These are phyloP conservation scores for Acanthiza pusilla DNA, from an alignment of 2,797 vertebrate species.

Conservation along the genomic window DNA sequence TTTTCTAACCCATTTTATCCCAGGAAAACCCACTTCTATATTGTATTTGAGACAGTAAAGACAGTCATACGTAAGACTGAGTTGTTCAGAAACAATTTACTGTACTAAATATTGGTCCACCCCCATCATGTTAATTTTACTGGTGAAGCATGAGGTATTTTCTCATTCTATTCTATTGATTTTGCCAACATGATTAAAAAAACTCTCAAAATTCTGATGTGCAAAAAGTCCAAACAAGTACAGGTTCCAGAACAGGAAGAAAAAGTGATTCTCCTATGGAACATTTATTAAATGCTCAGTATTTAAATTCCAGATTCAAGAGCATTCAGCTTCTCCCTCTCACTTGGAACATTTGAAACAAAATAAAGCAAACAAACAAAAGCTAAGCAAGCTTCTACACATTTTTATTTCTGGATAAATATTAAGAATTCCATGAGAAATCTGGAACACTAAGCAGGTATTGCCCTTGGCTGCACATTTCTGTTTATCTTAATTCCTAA, in stretches of 20 bases:
- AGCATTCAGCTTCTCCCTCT: background rate
- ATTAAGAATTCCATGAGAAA: background rate
- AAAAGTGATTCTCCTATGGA: background rate
- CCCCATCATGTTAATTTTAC: background rate
- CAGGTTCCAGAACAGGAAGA: background rate
- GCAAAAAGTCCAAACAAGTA: background rate
- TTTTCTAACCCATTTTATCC: background rate
- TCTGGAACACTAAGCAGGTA: conserved; percentile 22
- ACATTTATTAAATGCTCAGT: background rate
- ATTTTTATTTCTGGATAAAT: conserved; percentile 6
- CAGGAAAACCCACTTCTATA: background rate
- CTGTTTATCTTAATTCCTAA: background rate
- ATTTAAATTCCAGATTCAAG: background rate
- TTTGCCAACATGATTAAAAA: background rate
- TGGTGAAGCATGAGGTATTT: background rate
- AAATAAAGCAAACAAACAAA: conserved; percentile 31
- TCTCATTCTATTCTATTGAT: background rate
- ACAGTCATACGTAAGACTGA: background rate
- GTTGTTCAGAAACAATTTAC: background rate
- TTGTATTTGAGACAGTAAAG: background rate
- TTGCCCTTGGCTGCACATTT: background rate
- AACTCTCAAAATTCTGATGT: background rate
- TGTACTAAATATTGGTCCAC: background rate
- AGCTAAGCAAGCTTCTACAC: background rate
- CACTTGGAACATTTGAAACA: background rate